Evolutionary conservation across 2,888 invertebrate species (phyloP), one percentile per base, ranked within the genome.

Genomic region (Brenthis daphne): DNA sequence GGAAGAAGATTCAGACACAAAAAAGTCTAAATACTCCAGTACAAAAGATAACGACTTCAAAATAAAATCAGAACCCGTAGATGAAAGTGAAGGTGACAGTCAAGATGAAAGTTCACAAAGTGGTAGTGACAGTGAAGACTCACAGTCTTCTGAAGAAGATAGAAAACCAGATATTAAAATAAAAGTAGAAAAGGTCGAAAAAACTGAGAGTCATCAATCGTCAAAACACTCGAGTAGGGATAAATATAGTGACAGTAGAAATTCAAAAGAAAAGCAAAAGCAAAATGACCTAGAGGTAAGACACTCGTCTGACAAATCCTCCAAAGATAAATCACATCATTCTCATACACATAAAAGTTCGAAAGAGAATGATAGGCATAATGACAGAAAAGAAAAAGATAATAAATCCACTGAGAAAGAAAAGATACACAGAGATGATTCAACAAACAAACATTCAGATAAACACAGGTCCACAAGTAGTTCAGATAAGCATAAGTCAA

Each of bases 1-100:
- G 90, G 89, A 91, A 65, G 90, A 91, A 72, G 85, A 89, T 70
- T 77, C 82, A 54, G 79, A 84, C 69, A 72, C 73, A 55, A 89
- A 88, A 73, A 88, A 85, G 76, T 82, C 80, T 56, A 89, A 84
- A 78, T 76, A 84, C 68, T 79, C 80, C 70, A 83, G 81, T 76
- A 80, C 80, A 67, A 87, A 81, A 79, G 84, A 86, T 67, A 84
- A 82, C 77, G 83, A 85, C 70, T 76, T 80, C 68, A 83, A 79
- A 73, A 67, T 77, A 63, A 85, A 82, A 74, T 80, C 73, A 75
- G 85, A 85, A 78, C 81, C 77, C 80, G 77, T 81, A 78, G 70
- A 53, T 53, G 51, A 76, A 51, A 74, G 74, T 72, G 77, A 79
- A 56, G 76, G 76, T 71, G 76, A 80, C 47, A 80, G 79, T 74